Base-by-base conservation (phyloP, 2,888 invertebrate species). In the Andrena bicolor region DNA sequence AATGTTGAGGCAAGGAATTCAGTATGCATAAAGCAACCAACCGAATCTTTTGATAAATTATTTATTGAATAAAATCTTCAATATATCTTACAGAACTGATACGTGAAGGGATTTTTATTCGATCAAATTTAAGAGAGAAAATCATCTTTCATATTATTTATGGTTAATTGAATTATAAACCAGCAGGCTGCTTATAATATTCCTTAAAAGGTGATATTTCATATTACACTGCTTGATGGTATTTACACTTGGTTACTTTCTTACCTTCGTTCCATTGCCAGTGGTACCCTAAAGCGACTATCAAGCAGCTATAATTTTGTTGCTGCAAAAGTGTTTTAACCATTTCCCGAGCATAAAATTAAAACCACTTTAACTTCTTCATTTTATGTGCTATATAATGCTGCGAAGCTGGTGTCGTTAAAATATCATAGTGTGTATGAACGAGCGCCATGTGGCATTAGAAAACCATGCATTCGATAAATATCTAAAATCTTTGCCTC, bases 311-410 rank as follows among this genome's bases (percentile, higher is more conserved):
- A 51, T 77, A 32, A 60, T 74, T 74, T 66, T 35, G 32, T 64
- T 49, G 64, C 56, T 63, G 63, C 78, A 63, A 75, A 75, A 68
- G 68, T 68, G 68, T 49, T 63, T 71, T 75, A 63, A 49, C 32
- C 75, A 26, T 28, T 2, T 41, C 1, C 16, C 26, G 16, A 6
- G 35, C n/a, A 20, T 41, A 60, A 65, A 65, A 41, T 70, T 48
- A 23, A 53, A 56, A 32, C 53, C 53, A 63, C 51, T 56, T 49
- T 35, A 56, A 56, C 61, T 20, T 48, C 48, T 63, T 56, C 48
- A 48, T 75, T 78, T 78, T 75, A 78, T 75, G 63, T 26, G 68
- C n/a, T 32, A 16, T 78, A 75, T 66, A 78, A 48, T 75, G 20
- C 23, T 16, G 16, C 6, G 41, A 20, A 48, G 53, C n/a, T 48